Evolutionary conservation across 2,113 vertebrate species (phyloP).

Genomic region (Burhinus bistriatus): DNA sequence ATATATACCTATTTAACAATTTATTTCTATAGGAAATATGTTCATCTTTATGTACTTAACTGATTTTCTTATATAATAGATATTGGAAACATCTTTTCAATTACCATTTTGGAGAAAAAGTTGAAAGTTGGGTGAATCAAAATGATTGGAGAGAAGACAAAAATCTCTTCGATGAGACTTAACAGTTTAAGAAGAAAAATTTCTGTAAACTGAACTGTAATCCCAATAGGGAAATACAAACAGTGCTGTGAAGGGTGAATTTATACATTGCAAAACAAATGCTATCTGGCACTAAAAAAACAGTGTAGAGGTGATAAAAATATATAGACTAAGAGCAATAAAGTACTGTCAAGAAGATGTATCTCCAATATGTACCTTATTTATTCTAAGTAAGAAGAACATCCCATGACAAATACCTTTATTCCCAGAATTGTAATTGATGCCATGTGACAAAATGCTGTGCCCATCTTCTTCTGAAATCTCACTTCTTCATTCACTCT

Average conservation of each 20-base stretch:
- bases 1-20: background rate
- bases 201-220: background rate
- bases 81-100: background rate
- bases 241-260: background rate
- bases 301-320: background rate
- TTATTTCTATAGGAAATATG: background rate
- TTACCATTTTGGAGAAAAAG: background rate
- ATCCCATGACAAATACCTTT: background rate
- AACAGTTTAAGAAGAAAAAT: background rate
- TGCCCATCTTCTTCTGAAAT: background rate
- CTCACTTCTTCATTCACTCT: background rate
- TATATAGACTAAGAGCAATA: background rate
- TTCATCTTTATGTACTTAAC: background rate
- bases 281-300: background rate
- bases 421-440: background rate
- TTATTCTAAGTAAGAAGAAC: background rate
- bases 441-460: background rate
- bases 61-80: background rate
- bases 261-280: background rate
- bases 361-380: background rate
- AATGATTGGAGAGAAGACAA: background rate
- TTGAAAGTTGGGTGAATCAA: background rate
- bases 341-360: background rate
- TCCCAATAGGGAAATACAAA: background rate
- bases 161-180: background rate